These are phyloP conservation scores for Choreutis nemorana DNA, from an alignment of 2,888 invertebrate genomes.

Conservation along the genomic window DNA sequence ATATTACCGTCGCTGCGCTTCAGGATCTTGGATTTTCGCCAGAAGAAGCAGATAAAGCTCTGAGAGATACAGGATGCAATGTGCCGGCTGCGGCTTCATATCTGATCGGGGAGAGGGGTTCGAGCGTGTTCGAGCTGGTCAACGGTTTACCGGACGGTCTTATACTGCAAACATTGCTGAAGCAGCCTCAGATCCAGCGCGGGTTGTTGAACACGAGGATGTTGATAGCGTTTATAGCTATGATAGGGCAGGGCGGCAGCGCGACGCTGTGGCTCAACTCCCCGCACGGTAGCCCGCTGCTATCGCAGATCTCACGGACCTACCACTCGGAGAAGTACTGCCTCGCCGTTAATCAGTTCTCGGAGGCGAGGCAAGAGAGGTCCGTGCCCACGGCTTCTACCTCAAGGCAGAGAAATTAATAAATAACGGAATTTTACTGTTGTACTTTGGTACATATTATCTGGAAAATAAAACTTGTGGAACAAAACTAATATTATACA, in stretches of 20 bases:
- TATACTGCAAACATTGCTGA: conserved; percentile 42
- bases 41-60: conserved; percentile 38
- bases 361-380: conserved; percentile 22
- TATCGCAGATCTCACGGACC: conserved; percentile 53
- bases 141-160: conserved; percentile 46
- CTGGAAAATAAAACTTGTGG: no score
- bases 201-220: conserved; percentile 51
- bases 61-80: conserved; percentile 42
- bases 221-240: conserved; percentile 53
- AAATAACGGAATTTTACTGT: no score
- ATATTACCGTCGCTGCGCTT: conserved; percentile 32
- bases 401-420: conserved; percentile 33
- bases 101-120: conserved; percentile 48
- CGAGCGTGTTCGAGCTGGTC: conserved; percentile 48
- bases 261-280: conserved; percentile 53
- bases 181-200: conserved; percentile 52
- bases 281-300: conserved; percentile 48
- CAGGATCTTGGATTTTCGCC: conserved; percentile 39
- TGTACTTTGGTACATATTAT: no score
- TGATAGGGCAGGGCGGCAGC: conserved; percentile 52
- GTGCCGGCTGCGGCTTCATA: conserved; percentile 54
- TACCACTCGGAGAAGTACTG: conserved; percentile 60
- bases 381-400: conserved; percentile 30
- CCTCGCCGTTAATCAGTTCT: conserved; percentile 55
- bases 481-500: no score